Base-by-base conservation (phyloP, 2,888 invertebrate genomes). In the Hartigia nigra region DNA sequence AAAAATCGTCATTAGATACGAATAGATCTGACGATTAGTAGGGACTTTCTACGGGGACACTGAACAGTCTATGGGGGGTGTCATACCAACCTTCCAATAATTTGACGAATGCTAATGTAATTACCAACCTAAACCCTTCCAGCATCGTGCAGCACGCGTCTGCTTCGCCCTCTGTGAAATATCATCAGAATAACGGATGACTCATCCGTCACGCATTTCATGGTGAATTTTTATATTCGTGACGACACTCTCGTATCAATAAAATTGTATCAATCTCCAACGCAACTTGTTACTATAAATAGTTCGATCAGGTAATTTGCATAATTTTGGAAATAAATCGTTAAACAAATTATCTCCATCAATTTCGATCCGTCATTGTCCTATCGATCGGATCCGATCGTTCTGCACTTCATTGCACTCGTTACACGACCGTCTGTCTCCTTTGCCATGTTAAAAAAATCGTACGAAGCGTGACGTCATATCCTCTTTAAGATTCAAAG, bases 41-140 rank as follows among this genome's bases (percentile, higher is more conserved):
- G 39, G 23, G 9, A 55, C 39, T 5, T 5, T 2, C 39, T 0
- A 23, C 39, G 5, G 23, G 39, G 39, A 55, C 39, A 23, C 39
- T 55, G 5, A 55, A 55, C 39, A 55, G 23, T 14, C 39, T 9
- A 23, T 14, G 23, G 9, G 69, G 34, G 70, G 74, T 36, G 77
- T 69, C 36, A 77, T 69, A 74, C 70, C 69, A 37, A 74, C 69
- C 35, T 77, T 75, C 69, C 70, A 75, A 75, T 77, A 74, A 77
- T 77, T 39, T 75, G 35, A 31, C 70, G 78, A 78, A 78, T 76
- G 75, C 78, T 78, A 78, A 78, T 78, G 75, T 70, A 76, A 78
- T 78, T 78, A 78, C 70, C 31, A 76, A 31, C 78, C 75, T 70
- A 35, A 78, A 76, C 78, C 78, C 76, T 78, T 76, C 1, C 23